Base-by-base conservation (phyloP, 2,113 vertebrate species). In the Ptilonorhynchus violaceus region DNA sequence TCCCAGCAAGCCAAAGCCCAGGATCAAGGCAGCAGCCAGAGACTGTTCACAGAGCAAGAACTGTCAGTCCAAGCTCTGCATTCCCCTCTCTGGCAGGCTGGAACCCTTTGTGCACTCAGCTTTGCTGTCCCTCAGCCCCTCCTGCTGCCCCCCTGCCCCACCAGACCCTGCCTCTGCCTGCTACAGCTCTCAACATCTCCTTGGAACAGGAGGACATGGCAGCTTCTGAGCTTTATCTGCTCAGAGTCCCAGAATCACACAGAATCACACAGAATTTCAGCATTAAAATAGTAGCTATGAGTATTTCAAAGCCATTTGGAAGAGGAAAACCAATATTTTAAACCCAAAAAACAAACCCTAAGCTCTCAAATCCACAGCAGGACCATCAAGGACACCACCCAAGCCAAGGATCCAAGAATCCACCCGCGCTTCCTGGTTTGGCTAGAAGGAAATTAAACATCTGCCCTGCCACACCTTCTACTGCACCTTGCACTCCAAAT, bases 331-430 rank as follows among this genome's bases (percentile, higher is more conserved):
- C 42, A 70, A 16, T 24, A 33, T 4, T 62, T 89, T 35, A 55
- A 70, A 84, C 2, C 1, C 7, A n/a, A 63, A 59, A n/a, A 30
- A 67, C 39, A 55, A n/a, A 25, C 1, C 23, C 13, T 5, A 10
- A 88, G 49, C 31, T 19, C 12, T 31, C 53, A 93, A 91, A 73
- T 19, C 39, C 58, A 76, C 39, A 58, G 25, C 10, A 39, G 49
- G 13, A 68, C 13, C 0, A 0, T 42, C 63, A 59, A 3, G 10
- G 24, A 62, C 22, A 23, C 11, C 6, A 63, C 4, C 13, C 39
- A 55, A 35, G 18, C 62, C 62, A 59, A 83, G 24, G 35, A 60
- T 4, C 2, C 3, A 63, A 58, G 52, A 85, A 85, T 41, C 11
- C 35, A 35, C 25, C 46, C 0, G 0, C 16, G 28, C 18, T 63